Conservation (phyloP, 2,113 vertebrate species). For the Danio rerio region GRCz12tu NC_133195.1:8794501-8795000, state of each 20-base stretch:
- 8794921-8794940: background rate
- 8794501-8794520: too few species aligned
- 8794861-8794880: conserved; percentile 24
- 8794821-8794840: background rate
- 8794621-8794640: conserved; percentile 36
- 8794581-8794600: conserved; percentile 28
- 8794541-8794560: too few species aligned
- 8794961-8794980: too few species aligned
- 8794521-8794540: too few species aligned
- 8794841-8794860: conserved; percentile 18
- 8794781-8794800: background rate
- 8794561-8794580: background rate
- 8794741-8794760: conserved; percentile 16
- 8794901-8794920: background rate
- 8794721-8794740: conserved; percentile 6
- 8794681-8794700: conserved; percentile 38
- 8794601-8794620: conserved; percentile 36
- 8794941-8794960: too few species aligned
- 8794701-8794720: conserved; percentile 31
- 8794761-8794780: background rate
- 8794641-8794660: conserved; percentile 6
- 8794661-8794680: conserved; percentile 30
- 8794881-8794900: background rate
- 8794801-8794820: conserved; percentile 5
- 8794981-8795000: too few species aligned